Evolutionary conservation across 53 echinoderm and acorn worm genomes (phyloP).

Genomic region (Stichopus horrens): DNA sequence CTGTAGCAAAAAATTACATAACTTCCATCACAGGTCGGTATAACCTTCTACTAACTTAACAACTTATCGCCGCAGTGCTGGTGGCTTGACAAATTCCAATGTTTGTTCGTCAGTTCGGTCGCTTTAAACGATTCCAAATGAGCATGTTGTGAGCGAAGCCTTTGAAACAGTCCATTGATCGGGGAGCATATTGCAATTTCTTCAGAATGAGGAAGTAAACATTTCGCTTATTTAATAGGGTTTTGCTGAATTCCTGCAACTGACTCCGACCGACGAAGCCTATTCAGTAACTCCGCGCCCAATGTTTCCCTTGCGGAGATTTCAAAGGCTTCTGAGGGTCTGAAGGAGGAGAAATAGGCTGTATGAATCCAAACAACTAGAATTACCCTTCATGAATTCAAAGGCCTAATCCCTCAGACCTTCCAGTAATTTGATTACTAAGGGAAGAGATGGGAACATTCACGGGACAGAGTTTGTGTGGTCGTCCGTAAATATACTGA

Average conservation of each 20-base stretch:
- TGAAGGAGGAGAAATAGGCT: constrained; percentile 8
- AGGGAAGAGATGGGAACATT: neutral
- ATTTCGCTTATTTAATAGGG: constrained; percentile 30
- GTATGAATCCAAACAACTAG: constrained; percentile 18
- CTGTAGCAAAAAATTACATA: too few relatives aligned
- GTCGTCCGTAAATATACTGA: neutral
- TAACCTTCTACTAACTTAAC: too few relatives aligned
- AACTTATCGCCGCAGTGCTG: too few relatives aligned
- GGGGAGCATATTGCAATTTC: constrained; percentile 7
- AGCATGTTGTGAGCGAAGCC: constrained; percentile 31
- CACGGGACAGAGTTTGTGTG: neutral
- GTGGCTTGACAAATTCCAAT: too few relatives aligned
- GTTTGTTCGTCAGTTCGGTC: too few relatives aligned
- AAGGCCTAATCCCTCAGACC: neutral
- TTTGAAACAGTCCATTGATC: neutral
- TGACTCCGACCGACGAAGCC: constrained; percentile 31
- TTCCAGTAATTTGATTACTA: constrained; percentile 35
- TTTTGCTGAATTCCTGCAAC: constrained; percentile 32
- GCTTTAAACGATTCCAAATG: neutral
- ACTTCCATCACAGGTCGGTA: too few relatives aligned
- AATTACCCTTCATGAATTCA: neutral
- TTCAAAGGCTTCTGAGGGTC: constrained; percentile 33
- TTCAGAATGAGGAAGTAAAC: constrained; percentile 33
- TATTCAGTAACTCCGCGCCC: neutral
- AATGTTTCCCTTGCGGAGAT: constrained; percentile 34